Percentiles rank a stretch among this genome's conserved stretches.
These are phyloP conservation scores for Agapornis canus DNA, from an alignment of 2,797 vertebrate species.

Conservation along the genomic window DNA sequence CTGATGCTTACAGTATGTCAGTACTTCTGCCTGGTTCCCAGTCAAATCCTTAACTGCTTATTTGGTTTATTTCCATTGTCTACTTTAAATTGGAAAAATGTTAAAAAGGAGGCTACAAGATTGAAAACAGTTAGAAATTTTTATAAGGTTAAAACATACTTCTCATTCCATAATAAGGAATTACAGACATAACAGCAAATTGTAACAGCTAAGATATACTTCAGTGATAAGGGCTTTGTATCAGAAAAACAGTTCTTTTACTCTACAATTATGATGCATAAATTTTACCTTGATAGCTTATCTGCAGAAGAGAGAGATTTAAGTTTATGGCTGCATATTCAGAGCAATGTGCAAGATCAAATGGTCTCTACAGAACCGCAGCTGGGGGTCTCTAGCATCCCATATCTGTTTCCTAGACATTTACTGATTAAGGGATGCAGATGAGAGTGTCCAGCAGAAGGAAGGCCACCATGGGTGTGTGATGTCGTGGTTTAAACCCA, in stretches of 20 bases:
- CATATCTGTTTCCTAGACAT: background rate
- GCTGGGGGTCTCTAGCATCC: background rate
- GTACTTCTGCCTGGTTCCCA: background rate
- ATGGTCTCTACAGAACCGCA: background rate
- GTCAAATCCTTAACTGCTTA: background rate
- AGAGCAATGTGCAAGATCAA: background rate
- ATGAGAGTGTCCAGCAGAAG: background rate
- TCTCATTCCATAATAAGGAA: background rate
- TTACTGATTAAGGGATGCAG: background rate
- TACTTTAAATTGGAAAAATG: background rate
- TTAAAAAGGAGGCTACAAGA: background rate
- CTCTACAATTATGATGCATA: background rate
- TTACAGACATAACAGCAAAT: background rate
- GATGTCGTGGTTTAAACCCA: background rate
- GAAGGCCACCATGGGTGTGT: background rate
- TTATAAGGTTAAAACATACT: background rate
- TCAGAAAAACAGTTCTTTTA: background rate
- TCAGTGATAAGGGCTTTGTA: background rate
- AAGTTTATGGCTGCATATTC: background rate
- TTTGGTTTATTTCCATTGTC: background rate
- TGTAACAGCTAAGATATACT: background rate
- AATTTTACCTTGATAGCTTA: background rate
- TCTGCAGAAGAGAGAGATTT: background rate
- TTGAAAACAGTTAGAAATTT: background rate
- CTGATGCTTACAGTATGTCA: background rate